Evolutionary conservation across 2,797 vertebrate genomes (phyloP).

Genomic region (Sebastes paucispinis): DNA sequence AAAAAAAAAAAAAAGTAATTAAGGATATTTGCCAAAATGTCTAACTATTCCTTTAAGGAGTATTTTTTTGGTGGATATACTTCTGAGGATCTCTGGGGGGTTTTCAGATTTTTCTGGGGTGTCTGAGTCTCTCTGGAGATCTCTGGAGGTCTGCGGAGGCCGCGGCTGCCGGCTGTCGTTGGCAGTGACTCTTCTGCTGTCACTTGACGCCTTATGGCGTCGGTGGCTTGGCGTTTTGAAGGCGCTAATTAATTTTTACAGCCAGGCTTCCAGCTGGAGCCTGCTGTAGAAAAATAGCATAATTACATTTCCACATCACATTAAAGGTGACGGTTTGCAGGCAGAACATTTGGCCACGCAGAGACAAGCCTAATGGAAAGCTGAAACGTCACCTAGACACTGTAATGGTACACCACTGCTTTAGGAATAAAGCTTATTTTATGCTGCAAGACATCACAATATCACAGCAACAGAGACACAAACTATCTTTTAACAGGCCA

Average conservation of each 20-base stretch:
- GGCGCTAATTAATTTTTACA: conserved; percentile 64
- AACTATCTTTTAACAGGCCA: background rate
- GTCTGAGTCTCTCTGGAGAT: conserved; percentile 10
- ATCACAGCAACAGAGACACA: background rate
- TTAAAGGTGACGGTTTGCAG: conserved; percentile 62
- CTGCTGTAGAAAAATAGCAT: conserved; percentile 33
- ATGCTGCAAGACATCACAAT: background rate
- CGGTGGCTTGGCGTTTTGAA: conserved; percentile 37
- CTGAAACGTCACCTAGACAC: background rate
- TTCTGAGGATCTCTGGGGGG: background rate
- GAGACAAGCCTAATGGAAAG: conserved; percentile 13
- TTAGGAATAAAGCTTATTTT: background rate
- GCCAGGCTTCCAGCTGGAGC: conserved; percentile 64
- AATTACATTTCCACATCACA: conserved; percentile 59
- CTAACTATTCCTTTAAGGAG: background rate
- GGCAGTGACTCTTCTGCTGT: conserved; percentile 40
- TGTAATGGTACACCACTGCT: background rate
- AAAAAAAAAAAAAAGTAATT: no score
- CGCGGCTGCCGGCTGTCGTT: conserved; percentile 43
- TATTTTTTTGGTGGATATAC: background rate
- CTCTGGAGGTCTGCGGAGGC: conserved; percentile 15
- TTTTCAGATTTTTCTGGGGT: background rate
- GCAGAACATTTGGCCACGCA: conserved; percentile 22
- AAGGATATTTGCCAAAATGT: background rate
- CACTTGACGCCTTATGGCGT: conserved; percentile 36